Conservation (phyloP, 2,888 invertebrate genomes). For the Phengaris arion region DNA sequence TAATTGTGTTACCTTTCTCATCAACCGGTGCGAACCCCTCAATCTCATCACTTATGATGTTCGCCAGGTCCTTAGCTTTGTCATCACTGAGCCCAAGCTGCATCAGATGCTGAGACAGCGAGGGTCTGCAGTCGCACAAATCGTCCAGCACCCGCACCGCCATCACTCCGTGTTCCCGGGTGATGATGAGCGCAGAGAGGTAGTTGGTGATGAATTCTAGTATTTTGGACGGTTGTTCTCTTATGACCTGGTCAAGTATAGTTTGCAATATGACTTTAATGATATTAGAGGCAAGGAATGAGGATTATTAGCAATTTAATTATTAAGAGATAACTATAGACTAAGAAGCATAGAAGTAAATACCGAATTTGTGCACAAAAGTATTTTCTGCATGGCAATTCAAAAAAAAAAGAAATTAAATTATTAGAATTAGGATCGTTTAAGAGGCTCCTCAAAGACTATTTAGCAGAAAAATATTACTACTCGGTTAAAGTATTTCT, state of each 20-base stretch:
- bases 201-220: slow-evolving; percentile 86
- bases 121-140: slow-evolving; percentile 66
- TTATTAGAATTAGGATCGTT: too few relatives aligned
- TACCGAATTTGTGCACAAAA: too few relatives aligned
- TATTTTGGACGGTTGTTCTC: slow-evolving; percentile 82
- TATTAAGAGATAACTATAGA: too few relatives aligned
- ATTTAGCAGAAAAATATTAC: too few relatives aligned
- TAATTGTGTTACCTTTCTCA: slow-evolving; percentile 52
- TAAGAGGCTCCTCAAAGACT: too few relatives aligned
- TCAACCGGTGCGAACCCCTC: slow-evolving; percentile 50
- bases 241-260: slow-evolving; percentile 76
- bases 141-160: slow-evolving; percentile 66
- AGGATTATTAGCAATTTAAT: too few relatives aligned
- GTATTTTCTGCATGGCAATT: too few relatives aligned
- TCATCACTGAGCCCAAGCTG: slow-evolving; percentile 49
- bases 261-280: neutral
- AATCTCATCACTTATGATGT: slow-evolving; percentile 61
- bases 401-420: too few relatives aligned
- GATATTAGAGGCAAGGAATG: neutral
- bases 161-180: slow-evolving; percentile 80
- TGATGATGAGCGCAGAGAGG: slow-evolving; percentile 83
- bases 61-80: slow-evolving; percentile 48
- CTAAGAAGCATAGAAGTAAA: too few relatives aligned
- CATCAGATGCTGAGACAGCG: slow-evolving; percentile 61
- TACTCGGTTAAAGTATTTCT: too few relatives aligned